A percentile compares a stretch with the other conserved stretches of the same genome.
Conservation (phyloP, 2,888 invertebrate species). For the Drosophila lutescens region DNA sequence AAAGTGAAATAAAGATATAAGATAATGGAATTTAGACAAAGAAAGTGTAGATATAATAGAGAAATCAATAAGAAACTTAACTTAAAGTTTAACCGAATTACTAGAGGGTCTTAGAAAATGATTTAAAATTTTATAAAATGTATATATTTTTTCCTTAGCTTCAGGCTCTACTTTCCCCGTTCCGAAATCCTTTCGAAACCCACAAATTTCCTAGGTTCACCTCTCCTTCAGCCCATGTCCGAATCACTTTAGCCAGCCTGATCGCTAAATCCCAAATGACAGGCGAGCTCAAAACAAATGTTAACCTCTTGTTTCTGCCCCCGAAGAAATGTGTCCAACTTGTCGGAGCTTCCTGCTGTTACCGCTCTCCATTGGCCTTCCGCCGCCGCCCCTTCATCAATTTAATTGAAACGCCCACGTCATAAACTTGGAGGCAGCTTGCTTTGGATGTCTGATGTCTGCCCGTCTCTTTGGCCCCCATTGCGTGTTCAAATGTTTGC, state of each 20-base stretch:
- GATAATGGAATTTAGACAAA: background rate
- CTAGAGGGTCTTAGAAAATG: background rate
- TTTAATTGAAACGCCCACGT: constrained; percentile 77
- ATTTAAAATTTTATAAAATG: background rate
- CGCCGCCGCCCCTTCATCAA: constrained; percentile 48
- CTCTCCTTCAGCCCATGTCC: constrained; percentile 8
- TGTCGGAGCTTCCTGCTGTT: constrained; percentile 70
- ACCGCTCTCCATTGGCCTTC: constrained; percentile 9
- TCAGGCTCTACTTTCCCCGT: background rate
- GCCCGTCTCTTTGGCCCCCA: constrained; percentile 45
- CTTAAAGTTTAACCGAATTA: no score
- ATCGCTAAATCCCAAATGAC: constrained; percentile 55
- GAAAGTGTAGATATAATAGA: background rate
- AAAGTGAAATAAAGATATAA: background rate
- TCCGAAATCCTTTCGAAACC: background rate
- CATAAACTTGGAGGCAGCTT: constrained; percentile 68
- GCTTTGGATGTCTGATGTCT: constrained; percentile 41
- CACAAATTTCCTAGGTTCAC: constrained; percentile 5
- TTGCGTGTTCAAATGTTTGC: constrained; percentile 75
- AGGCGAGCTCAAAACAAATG: constrained; percentile 65
- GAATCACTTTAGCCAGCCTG: constrained; percentile 12
- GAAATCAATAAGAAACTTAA: background rate
- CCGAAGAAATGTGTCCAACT: constrained; percentile 34
- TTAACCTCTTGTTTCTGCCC: constrained; percentile 42
- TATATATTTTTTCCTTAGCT: background rate